phyloP scores from a whole-genome alignment of 2,888 invertebrate species.

The Lomographa bimaculata region DNA sequence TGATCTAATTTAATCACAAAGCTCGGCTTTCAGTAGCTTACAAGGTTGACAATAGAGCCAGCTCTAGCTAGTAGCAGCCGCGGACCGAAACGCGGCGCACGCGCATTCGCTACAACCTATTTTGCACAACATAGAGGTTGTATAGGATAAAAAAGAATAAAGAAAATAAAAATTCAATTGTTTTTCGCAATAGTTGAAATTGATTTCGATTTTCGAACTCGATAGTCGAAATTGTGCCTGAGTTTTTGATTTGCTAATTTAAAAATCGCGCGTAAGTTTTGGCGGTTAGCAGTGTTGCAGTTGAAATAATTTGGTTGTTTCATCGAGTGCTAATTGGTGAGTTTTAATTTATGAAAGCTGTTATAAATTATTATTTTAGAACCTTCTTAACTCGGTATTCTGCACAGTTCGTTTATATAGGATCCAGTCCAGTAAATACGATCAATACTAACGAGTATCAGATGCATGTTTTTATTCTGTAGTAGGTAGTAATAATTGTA shows the following conservation, averaged over 20 bases:
- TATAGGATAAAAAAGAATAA: slow-evolving; percentile 36
- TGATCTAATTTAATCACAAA: slow-evolving; percentile 37
- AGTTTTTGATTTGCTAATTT: slow-evolving; percentile 26
- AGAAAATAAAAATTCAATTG: too few relatives aligned
- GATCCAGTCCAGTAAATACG: too few relatives aligned
- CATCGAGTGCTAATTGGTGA: slow-evolving; percentile 45
- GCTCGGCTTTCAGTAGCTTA: slow-evolving; percentile 72
- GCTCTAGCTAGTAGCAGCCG: slow-evolving; percentile 59
- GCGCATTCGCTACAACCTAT: slow-evolving; percentile 70
- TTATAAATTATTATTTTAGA: too few relatives aligned
- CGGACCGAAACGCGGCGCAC: slow-evolving; percentile 63
- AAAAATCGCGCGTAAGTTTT: slow-evolving; percentile 49
- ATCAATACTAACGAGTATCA: too few relatives aligned
- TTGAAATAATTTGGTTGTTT: slow-evolving; percentile 37
- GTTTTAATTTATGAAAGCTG: slow-evolving; percentile 35
- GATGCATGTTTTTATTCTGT: too few relatives aligned
- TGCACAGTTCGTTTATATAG: too few relatives aligned
- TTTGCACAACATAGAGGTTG: slow-evolving; percentile 68
- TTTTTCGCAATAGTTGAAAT: too few relatives aligned
- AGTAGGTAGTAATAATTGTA: too few relatives aligned
- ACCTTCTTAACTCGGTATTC: too few relatives aligned
- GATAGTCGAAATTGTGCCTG: slow-evolving; percentile 42
- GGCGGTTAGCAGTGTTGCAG: slow-evolving; percentile 41
- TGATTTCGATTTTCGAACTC: slow-evolving; percentile 54
- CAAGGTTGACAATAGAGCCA: slow-evolving; percentile 60